These are phyloP conservation scores for Mellivora capensis DNA, from an alignment of 2,113 vertebrate species.

Conservation along the genomic window DNA sequence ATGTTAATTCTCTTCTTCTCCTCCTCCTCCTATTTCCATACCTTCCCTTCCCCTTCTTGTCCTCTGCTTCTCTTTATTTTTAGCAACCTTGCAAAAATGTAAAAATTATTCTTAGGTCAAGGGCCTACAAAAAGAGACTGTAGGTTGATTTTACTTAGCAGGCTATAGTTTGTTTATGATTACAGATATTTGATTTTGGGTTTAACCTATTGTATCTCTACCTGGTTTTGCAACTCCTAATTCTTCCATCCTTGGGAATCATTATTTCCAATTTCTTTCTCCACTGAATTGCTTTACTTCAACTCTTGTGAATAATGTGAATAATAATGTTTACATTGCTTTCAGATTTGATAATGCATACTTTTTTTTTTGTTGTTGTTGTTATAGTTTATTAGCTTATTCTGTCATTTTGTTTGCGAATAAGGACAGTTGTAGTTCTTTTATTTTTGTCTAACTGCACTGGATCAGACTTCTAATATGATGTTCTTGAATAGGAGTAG, in stretches of 20 bases:
- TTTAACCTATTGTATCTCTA: background rate
- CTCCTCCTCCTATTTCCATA: background rate
- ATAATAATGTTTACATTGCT: background rate
- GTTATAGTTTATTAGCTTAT: background rate
- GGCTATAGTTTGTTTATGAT: background rate
- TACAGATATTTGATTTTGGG: background rate
- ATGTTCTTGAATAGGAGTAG: background rate
- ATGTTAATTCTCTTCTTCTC: background rate
- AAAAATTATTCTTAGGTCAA: background rate
- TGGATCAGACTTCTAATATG: background rate
- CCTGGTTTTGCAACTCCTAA: slow-evolving; percentile 7
- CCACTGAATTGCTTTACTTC: background rate
- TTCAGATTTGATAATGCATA: background rate
- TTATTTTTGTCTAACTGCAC: background rate
- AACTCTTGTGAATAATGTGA: background rate
- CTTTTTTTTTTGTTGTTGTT: background rate
- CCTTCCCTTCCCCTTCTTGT: background rate
- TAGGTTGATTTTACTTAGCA: background rate
- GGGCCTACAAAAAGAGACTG: background rate
- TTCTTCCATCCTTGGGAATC: background rate
- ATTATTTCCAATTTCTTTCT: background rate
- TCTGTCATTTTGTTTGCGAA: background rate
- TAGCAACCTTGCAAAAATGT: background rate
- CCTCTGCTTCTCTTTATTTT: background rate
- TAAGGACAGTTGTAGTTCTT: background rate